A percentile compares a stretch with the other conserved stretches of the same genome.
Conservation (phyloP, 2,797 vertebrate species). For the Neoniphon sammara region DNA sequence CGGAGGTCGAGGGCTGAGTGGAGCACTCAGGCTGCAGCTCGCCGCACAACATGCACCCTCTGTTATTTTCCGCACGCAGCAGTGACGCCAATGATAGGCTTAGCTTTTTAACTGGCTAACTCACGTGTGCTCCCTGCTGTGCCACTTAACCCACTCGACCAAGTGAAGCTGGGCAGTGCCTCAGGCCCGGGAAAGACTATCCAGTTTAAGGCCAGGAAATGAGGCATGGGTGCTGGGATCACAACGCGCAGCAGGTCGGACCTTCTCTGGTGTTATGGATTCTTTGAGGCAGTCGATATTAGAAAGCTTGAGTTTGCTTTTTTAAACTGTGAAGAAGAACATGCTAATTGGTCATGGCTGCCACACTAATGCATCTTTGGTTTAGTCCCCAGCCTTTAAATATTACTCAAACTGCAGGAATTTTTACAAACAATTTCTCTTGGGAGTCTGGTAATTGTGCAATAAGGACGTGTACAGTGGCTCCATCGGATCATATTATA, state of each 20-base stretch:
- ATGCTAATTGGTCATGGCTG: too few species aligned
- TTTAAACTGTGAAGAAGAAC: too few species aligned
- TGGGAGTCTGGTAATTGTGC: background rate
- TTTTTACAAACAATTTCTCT: background rate
- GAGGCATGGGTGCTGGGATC: slow-evolving; percentile 39
- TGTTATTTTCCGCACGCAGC: slow-evolving; percentile 62
- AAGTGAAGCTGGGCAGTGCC: slow-evolving; percentile 41
- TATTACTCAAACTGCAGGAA: background rate
- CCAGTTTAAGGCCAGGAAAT: slow-evolving; percentile 49
- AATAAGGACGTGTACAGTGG: background rate
- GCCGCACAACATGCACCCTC: slow-evolving; percentile 53
- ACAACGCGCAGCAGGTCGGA: slow-evolving; percentile 25
- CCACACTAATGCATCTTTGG: background rate
- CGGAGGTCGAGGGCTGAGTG: slow-evolving; percentile 35
- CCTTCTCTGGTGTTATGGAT: slow-evolving; percentile 10
- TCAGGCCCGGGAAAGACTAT: slow-evolving; percentile 29
- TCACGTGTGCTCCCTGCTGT: slow-evolving; percentile 54
- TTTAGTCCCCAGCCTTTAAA: background rate
- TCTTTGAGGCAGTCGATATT: background rate
- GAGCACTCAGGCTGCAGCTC: slow-evolving; percentile 62
- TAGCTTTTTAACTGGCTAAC: slow-evolving; percentile 51
- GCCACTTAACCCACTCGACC: slow-evolving; percentile 71
- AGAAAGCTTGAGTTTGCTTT: too few species aligned
- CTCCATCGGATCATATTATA: background rate
- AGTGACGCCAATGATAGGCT: slow-evolving; percentile 37